Evolutionary conservation across 2,888 invertebrate genomes (phyloP), one percentile per base, ranked within the genome.

Genomic region (Drosophila mettleri): DNA sequence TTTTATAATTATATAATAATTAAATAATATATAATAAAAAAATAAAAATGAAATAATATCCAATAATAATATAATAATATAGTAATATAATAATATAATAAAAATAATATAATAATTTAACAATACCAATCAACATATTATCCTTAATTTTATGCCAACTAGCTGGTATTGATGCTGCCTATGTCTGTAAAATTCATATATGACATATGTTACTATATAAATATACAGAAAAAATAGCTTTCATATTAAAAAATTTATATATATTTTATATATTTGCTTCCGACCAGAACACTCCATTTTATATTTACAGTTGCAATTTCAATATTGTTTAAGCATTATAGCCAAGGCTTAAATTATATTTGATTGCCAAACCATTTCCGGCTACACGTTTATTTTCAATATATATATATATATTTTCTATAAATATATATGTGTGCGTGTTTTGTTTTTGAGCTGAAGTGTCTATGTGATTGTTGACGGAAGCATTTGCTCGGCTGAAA

Each of bases 381-480:
- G 22, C n/a, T 27, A n/a, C 10, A 20, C 33, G 29, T 45, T 27
- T 27, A 24, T 24, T 24, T 2, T 8, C 12, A 1, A 20, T 3
- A 34, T 6, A 34, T n/a, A n/a, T 2, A 22, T 22, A 41, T 14
- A 41, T 9, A 43, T n/a, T n/a, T n/a, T n/a, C n/a, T 24, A 4
- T 41, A 14, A 22, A 14, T 41, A 14, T 12, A 24, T 43, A 2
- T 24, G 2, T 45, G 16, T 43, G 16, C 10, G n/a, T 20, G 22
- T 48, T 34, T 54, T 61, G 22, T 57, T 61, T 48, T 18, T 14
- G 24, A 55, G 38, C 49, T 33, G 12, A 51, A 24, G 41, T 67
- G 49, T 52, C 53, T 34, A 39, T 58, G 43, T 34, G 41, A 31
- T 53, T 72, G 46, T 59, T 60, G 54, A 68, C 72, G 73, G 67